Conservation (phyloP, 2,888 invertebrate species). For the Drosophila mettleri region DNA sequence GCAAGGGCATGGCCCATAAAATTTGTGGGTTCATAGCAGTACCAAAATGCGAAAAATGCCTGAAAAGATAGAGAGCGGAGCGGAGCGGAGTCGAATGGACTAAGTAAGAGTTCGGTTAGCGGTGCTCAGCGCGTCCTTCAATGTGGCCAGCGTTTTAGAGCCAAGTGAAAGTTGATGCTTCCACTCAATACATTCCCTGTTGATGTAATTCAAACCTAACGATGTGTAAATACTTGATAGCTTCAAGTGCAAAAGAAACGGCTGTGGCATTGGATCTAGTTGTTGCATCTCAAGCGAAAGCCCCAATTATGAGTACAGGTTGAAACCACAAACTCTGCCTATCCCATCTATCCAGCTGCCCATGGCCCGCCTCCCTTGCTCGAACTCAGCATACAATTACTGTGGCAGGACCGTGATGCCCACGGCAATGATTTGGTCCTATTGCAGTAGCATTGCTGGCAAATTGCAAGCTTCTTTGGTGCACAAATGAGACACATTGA, state of each 20-base stretch:
- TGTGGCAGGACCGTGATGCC: slow-evolving; percentile 39
- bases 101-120: slow-evolving; percentile 19
- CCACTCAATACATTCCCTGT: slow-evolving; percentile 54
- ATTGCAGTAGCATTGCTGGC: slow-evolving; percentile 45
- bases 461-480: slow-evolving; percentile 66
- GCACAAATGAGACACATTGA: slow-evolving; percentile 77
- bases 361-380: not conserved
- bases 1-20: slow-evolving; percentile 73
- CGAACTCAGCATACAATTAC: slow-evolving; percentile 31
- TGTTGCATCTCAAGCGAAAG: slow-evolving; percentile 28
- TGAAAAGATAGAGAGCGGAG: not conserved
- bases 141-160: slow-evolving; percentile 21
- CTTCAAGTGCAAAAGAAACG: slow-evolving; percentile 56
- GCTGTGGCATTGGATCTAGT: not conserved
- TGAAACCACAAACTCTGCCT: slow-evolving; percentile 24
- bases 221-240: slow-evolving; percentile 78
- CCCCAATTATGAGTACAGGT: slow-evolving; percentile 72
- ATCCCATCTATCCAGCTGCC: not conserved
- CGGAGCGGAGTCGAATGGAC: no score
- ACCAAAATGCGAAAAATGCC: slow-evolving; percentile 36
- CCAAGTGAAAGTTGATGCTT: slow-evolving; percentile 11
- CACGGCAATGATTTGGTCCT: slow-evolving; percentile 69
- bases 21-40: slow-evolving; percentile 62
- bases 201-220: slow-evolving; percentile 73
- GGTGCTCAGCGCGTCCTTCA: slow-evolving; percentile 24